Conservation (phyloP, 2,888 invertebrate species). For the Globia sparganii region DNA sequence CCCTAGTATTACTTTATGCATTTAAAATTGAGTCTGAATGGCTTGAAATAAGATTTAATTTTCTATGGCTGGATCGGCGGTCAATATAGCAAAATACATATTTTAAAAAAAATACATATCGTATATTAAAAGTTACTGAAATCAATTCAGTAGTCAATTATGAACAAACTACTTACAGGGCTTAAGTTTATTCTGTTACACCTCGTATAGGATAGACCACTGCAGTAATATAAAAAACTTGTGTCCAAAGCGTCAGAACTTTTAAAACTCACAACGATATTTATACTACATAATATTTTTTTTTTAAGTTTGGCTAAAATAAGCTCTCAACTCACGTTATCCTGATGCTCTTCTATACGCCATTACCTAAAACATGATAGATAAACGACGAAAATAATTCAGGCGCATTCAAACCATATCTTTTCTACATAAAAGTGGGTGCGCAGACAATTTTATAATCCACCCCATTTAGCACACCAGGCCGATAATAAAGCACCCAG, state of each 20-base stretch:
- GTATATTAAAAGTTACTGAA: no score
- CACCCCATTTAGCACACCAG: slow-evolving; percentile 63
- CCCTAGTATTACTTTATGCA: no score
- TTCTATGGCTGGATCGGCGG: no score
- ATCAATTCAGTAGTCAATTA: no score
- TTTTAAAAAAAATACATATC: no score
- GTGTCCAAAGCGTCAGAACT: background rate
- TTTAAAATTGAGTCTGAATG: no score
- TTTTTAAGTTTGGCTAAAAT: background rate
- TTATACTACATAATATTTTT: no score
- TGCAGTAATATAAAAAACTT: background rate
- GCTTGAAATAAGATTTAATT: no score
- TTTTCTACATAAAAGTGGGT: slow-evolving; percentile 33
- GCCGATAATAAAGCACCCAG: slow-evolving; percentile 77
- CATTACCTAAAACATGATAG: slow-evolving; percentile 10
- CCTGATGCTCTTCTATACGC: background rate
- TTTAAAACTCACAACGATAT: background rate
- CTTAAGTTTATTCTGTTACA: no score
- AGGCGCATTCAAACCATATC: slow-evolving; percentile 18
- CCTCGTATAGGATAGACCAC: background rate
- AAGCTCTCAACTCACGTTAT: background rate
- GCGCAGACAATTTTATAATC: slow-evolving; percentile 55
- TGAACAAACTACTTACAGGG: no score
- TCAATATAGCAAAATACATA: no score
- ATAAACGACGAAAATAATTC: slow-evolving; percentile 22